Conservation (phyloP, 2,888 invertebrate species). For the Mythimna pallens region DNA sequence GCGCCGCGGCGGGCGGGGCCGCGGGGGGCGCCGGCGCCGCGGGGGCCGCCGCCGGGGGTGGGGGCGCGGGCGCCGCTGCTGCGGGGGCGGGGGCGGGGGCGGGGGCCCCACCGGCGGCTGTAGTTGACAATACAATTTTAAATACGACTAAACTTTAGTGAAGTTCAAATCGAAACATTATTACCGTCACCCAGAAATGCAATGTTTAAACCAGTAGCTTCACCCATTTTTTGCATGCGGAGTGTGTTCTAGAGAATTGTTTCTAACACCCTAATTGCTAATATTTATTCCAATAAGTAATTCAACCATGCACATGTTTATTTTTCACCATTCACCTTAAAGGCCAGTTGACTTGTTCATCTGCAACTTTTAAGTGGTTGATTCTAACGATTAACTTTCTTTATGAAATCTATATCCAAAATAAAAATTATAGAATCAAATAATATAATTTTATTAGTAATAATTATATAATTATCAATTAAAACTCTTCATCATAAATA, state of each 20-base stretch:
- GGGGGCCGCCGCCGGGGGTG: conserved; percentile 71
- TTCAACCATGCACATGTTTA: not conserved
- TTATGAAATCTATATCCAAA: no score
- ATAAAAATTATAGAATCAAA: no score
- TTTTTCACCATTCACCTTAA: not conserved
- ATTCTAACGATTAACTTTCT: not conserved
- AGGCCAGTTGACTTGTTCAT: not conserved
- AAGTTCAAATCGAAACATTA: not conserved
- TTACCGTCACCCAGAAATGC: not conserved
- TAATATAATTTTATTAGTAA: no score
- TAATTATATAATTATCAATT: no score
- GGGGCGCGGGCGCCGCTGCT: conserved; percentile 60
- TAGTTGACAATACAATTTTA: conserved; percentile 6
- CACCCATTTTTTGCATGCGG: not conserved
- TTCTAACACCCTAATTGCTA: conserved; percentile 17
- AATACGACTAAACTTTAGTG: not conserved
- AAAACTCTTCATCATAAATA: not conserved
- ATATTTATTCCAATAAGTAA: conserved; percentile 17
- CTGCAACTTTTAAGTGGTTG: not conserved
- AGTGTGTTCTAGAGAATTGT: not conserved
- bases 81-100: conserved; percentile 47
- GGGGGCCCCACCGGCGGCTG: conserved; percentile 49
- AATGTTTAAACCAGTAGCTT: not conserved
- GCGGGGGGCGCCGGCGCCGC: conserved; percentile 81
- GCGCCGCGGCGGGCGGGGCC: conserved; percentile 78